Base-by-base conservation (phyloP, 2,113 vertebrate species). In the Cacatua alba region DNA sequence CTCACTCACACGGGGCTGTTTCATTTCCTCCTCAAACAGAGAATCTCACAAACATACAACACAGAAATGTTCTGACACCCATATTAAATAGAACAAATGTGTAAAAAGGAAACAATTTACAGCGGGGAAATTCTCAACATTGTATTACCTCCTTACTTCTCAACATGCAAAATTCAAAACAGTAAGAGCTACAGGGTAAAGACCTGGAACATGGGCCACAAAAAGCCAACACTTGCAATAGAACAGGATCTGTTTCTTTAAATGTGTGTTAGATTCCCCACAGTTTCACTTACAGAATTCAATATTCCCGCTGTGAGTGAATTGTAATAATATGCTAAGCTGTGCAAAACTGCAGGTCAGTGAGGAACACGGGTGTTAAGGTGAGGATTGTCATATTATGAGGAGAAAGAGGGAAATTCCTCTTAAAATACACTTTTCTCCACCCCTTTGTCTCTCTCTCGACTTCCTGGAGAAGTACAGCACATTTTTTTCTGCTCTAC, bases 321-420 rank as follows among this genome's bases (percentile, higher is more conserved):
- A 93, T 43, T 28, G 49, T 71, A 87, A 60, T 78, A 94, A 83
- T 67, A 92, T n/a, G 70, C 81, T 91, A 94, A 94, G 70, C 74
- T 84, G 81, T 59, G 84, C 82, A 77, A 92, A 94, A 93, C 71
- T 11, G 7, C 6, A 17, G 91, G 95, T 88, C 94, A 94, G 67
- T 23, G 63, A 89, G 81, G 77, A 96, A 69, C 37, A 63, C 63
- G 67, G 74, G 77, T 72, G 67, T 37, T 65, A 29, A 82, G 65
- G 81, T 87, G 25, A 91, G 53, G 91, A 69, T 10, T 83, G 82
- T 31, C 78, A n/a, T 9, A 79, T 86, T 93, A 86, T 13, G 44
- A 86, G 59, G 48, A 86, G 68, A 92, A 86, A 72, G 57, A 65
- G 20, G 59, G 33, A 89, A 63, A 70, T 69, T 87, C 84, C 16